Conservation (phyloP, 2,113 vertebrate genomes). For the Coreoperca whiteheadi region DNA sequence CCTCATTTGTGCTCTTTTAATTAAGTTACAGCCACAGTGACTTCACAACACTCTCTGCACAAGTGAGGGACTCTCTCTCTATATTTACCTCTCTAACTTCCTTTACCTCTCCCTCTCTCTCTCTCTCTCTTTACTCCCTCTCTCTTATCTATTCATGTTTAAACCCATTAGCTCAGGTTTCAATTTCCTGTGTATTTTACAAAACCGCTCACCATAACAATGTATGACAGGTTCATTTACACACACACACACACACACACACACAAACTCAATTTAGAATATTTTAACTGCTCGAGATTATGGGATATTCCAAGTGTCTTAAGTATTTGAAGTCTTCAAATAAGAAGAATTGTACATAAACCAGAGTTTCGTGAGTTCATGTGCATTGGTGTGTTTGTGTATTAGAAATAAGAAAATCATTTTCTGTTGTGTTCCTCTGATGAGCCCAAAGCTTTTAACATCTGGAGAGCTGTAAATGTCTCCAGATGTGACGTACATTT, state of each 20-base stretch:
- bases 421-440: not conserved
- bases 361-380: too few relatives aligned
- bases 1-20: constrained; percentile 33
- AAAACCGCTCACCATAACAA: constrained; percentile 23
- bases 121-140: not conserved
- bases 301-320: not conserved
- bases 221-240: constrained; percentile 13
- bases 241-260: constrained; percentile 19
- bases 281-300: not conserved
- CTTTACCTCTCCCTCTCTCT: not conserved
- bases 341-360: not conserved
- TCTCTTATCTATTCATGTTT: constrained; percentile 7
- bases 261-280: not conserved
- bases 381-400: not conserved
- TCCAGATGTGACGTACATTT: not conserved
- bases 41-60: constrained; percentile 13
- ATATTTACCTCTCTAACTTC: too few relatives aligned
- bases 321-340: not conserved
- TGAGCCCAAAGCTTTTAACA: not conserved
- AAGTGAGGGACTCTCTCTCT: not conserved
- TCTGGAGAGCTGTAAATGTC: not conserved
- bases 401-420: not conserved
- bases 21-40: constrained; percentile 40
- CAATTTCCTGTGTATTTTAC: constrained; percentile 51
- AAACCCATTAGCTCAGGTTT: not conserved